A percentile compares a stretch with the other conserved stretches of the same genome.
These are phyloP conservation scores for Oncorhynchus clarkii DNA, from an alignment of 2,113 vertebrate genomes.

Conservation along the genomic window DNA sequence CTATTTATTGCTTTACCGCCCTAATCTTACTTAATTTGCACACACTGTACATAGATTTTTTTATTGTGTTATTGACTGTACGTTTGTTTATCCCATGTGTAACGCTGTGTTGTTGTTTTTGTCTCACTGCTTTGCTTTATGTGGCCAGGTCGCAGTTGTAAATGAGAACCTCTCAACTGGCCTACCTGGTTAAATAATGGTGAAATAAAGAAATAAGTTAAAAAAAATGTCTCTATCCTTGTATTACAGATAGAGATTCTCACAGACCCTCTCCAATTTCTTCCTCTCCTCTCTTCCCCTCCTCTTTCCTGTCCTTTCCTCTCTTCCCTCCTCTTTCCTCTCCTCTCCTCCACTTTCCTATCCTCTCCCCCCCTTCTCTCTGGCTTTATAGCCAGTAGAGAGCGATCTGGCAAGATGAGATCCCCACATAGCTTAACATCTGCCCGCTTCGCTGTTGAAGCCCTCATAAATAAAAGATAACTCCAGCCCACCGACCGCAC, in stretches of 20 bases:
- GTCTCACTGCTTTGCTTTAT: too few relatives aligned
- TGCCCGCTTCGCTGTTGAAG: slow-evolving; percentile 73
- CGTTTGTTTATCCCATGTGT: too few relatives aligned
- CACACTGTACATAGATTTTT: too few relatives aligned
- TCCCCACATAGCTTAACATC: slow-evolving; percentile 77
- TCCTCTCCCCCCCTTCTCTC: slow-evolving; percentile 21
- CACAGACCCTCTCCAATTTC: background rate
- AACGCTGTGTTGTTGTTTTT: too few relatives aligned
- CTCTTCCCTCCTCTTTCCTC: background rate
- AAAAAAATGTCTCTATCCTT: slow-evolving; percentile 18
- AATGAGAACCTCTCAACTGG: too few relatives aligned
- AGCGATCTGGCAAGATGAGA: slow-evolving; percentile 69
- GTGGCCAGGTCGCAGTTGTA: too few relatives aligned
- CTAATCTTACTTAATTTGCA: too few relatives aligned
- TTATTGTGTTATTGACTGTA: too few relatives aligned
- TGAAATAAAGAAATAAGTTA: too few relatives aligned
- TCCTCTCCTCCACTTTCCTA: background rate
- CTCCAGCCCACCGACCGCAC: slow-evolving; percentile 56
- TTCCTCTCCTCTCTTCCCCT: slow-evolving; percentile 31
- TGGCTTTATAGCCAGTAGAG: slow-evolving; percentile 63
- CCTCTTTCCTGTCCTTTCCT: slow-evolving; percentile 39
- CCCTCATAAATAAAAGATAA: slow-evolving; percentile 86
- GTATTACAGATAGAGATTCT: slow-evolving; percentile 20
- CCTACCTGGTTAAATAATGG: too few relatives aligned
- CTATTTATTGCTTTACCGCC: too few relatives aligned